Evolutionary conservation across 2,797 vertebrate species (phyloP), one percentile per base, ranked within the genome.

Genomic region (Acestrorhynchus altus): DNA sequence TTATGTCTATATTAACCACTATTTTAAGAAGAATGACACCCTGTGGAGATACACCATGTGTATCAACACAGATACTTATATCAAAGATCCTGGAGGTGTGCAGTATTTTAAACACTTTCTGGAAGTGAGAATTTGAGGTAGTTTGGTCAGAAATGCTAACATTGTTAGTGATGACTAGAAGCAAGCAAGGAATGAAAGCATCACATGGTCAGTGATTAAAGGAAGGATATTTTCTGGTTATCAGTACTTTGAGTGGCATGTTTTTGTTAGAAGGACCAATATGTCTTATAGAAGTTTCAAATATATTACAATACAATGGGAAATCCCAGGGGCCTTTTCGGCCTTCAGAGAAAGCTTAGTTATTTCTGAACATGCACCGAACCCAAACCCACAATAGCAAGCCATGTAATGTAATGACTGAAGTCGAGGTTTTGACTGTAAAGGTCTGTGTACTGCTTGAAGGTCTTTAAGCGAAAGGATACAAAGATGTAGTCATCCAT

Each of bases 401-500:
- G n/a, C n/a, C n/a, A n/a, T n/a, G n/a, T n/a, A n/a, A n/a, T n/a
- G n/a, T n/a, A n/a, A n/a, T n/a, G n/a, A n/a, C n/a, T n/a, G n/a
- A n/a, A n/a, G n/a, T n/a, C n/a, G n/a, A n/a, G n/a, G n/a, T n/a
- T n/a, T n/a, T n/a, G n/a, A n/a, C n/a, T n/a, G n/a, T n/a, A n/a
- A n/a, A n/a, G n/a, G n/a, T n/a, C 15, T 16, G 13, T 44, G 8
- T 26, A 1, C 20, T 0, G 4, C 15, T 1, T 72, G n/a, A 9
- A 35, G n/a, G 24, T 15, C 11, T 22, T 1, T 13, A 63, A 39
- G 18, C 11, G n/a, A 42, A 90, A 93, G 96, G 97, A 95, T 98
- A 97, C 97, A n/a, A 99, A 99, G 85, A 99, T 99, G 87, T 96
- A 99, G 86, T 99, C 98, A 0, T 99, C 98, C 96, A 96, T 90